A percentile compares a stretch with the other conserved stretches of the same genome.
These are phyloP conservation scores for Trachythela sp. DNA, from an alignment of 64 coral and sea anemone genomes.

Conservation along the genomic window DNA sequence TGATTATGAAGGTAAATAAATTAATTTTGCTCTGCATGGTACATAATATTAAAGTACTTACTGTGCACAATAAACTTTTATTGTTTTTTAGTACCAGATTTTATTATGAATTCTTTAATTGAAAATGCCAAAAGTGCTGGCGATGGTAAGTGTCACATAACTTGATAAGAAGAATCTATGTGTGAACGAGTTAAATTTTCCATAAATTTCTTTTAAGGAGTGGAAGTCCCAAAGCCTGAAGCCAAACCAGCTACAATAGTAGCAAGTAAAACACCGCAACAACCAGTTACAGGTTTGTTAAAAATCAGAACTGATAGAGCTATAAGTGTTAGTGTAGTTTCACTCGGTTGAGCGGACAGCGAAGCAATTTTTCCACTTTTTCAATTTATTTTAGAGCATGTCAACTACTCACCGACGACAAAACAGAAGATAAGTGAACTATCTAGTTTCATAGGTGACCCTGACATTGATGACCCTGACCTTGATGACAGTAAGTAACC, in stretches of 20 bases:
- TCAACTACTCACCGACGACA: not conserved
- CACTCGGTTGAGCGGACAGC: not conserved
- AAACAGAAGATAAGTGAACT: conserved; percentile 6
- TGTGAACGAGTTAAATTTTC: not conserved
- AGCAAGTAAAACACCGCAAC: not conserved
- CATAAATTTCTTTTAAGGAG: not conserved
- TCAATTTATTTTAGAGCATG: not conserved
- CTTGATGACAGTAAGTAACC: not conserved
- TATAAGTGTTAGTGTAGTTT: not conserved
- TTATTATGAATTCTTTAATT: conserved; percentile 6
- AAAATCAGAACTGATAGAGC: not conserved
- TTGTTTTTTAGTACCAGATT: not conserved
- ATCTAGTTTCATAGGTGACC: not conserved
- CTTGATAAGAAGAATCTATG: not conserved
- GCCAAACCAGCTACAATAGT: not conserved
- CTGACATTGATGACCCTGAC: not conserved
- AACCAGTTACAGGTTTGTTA: not conserved
- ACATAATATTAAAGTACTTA: not conserved
- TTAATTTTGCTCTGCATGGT: not conserved
- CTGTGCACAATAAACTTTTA: not conserved
- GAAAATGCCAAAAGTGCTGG: not conserved
- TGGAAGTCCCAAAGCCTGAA: not conserved
- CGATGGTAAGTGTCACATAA: not conserved
- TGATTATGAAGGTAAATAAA: not conserved
- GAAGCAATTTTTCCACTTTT: too few relatives aligned